Conservation (phyloP, 2,797 vertebrate species). For the Ispidina picta region DNA sequence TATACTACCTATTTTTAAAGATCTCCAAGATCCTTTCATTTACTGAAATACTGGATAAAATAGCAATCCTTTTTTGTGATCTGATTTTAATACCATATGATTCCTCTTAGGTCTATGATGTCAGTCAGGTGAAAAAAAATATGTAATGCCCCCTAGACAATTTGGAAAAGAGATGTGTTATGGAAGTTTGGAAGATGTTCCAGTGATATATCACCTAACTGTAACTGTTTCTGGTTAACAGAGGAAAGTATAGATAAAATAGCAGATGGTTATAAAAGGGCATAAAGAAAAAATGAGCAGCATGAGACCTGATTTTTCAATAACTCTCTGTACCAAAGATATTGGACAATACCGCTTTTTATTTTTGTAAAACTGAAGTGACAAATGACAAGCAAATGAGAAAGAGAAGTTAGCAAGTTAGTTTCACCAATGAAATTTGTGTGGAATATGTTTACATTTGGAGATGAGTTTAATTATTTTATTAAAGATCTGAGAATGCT, state of each 20-base stretch:
- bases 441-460: slow-evolving; percentile 34
- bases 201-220: neutral
- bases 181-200: neutral
- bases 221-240: slow-evolving; percentile 45
- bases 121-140: neutral
- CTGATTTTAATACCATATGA: neutral
- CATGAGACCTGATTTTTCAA: slow-evolving; percentile 52
- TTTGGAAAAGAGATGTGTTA: neutral
- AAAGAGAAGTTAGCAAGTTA: slow-evolving; percentile 42
- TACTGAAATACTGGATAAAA: neutral
- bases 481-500: neutral
- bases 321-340: slow-evolving; percentile 47
- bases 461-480: neutral
- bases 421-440: slow-evolving; percentile 9
- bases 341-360: slow-evolving; percentile 21
- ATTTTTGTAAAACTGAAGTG: slow-evolving; percentile 39
- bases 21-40: neutral
- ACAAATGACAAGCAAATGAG: slow-evolving; percentile 34
- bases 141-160: neutral
- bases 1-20: neutral
- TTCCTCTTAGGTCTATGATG: neutral
- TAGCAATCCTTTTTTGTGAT: neutral
- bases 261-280: slow-evolving; percentile 66
- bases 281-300: slow-evolving; percentile 68
- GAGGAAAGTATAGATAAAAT: slow-evolving; percentile 30